Evolutionary conservation across 2,888 invertebrate species (phyloP).

Genomic region (Cheilosia vulpina): DNA sequence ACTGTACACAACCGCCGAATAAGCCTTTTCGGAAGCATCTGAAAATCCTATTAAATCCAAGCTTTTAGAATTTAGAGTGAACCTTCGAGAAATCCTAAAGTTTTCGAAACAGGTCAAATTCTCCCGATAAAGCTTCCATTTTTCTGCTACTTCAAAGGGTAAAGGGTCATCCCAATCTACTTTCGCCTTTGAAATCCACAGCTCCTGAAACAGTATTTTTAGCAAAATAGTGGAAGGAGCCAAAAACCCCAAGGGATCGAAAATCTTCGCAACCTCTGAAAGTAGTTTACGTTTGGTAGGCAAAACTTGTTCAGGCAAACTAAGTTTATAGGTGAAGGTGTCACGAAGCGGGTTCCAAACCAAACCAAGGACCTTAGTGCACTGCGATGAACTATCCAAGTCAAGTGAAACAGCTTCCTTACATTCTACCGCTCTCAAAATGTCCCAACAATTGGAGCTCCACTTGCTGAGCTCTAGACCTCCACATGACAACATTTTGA

Average conservation of each 20-base stretch:
- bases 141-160: no score
- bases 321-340: slow-evolving; percentile 14
- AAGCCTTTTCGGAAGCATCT: no score
- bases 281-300: no score
- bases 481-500: slow-evolving; percentile 27
- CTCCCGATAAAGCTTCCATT: no score
- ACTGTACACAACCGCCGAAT: no score
- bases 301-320: slow-evolving; percentile 3
- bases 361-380: slow-evolving; percentile 22
- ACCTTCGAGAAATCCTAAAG: no score
- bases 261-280: slow-evolving; percentile 13
- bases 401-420: slow-evolving; percentile 11
- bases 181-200: background rate
- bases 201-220: background rate
- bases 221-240: background rate
- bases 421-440: slow-evolving; percentile 5
- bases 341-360: slow-evolving; percentile 38
- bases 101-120: no score
- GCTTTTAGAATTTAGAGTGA: no score
- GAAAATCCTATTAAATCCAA: no score
- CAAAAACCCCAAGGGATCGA: slow-evolving; percentile 3
- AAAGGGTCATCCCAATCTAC: background rate
- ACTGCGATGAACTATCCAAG: slow-evolving; percentile 10
- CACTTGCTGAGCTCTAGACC: slow-evolving; percentile 31
- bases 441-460: slow-evolving; percentile 27